Evolutionary conservation across 2,888 invertebrate genomes (phyloP), one percentile per base, ranked within the genome.

Genomic region (Vandiemenella viatica): DNA sequence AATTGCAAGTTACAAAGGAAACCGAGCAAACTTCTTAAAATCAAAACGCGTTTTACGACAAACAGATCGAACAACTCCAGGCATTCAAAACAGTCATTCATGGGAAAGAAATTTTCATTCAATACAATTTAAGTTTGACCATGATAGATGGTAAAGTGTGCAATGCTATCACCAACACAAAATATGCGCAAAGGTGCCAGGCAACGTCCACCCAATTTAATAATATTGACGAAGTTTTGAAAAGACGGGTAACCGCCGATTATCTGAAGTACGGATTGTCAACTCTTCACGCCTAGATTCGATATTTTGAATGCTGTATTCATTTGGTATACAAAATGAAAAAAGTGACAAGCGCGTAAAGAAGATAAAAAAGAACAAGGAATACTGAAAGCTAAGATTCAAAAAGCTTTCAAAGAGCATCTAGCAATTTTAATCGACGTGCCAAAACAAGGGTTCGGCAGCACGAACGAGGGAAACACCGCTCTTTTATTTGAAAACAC

Each of bases 291-390:
- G 32, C 32, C n/a, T 32, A 1, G 3, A 32, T 32, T 32, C 2
- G 32, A 32, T 32, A n/a, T 32, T 32, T 32, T 32, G 3, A 32
- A 32, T 32, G 3, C n/a, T 32, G 32, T n/a, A 32, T 32, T 13
- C 2, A 32, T 32, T 2, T 32, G 32, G 32, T 3, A 32, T 32
- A 32, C n/a, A 10, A 4, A 32, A 32, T n/a, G n/a, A 32, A 10
- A 3, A 2, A 32, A 32, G n/a, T 32, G 32, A 4, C 32, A 3
- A 4, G 40, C 45, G 2, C 32, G n/a, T 32, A 3, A 10, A 13
- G 2, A 32, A 32, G 3, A 32, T n/a, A 43, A 17, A 43, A 13
- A 37, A 47, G 43, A 13, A 48, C 19, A 49, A n/a, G n/a, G n/a
- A n/a, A n/a, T n/a, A n/a, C n/a, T n/a, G n/a, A n/a, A n/a, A n/a